phyloP scores from a whole-genome alignment of 2,888 invertebrate genomes.

The Escarpia spicata region DNA sequence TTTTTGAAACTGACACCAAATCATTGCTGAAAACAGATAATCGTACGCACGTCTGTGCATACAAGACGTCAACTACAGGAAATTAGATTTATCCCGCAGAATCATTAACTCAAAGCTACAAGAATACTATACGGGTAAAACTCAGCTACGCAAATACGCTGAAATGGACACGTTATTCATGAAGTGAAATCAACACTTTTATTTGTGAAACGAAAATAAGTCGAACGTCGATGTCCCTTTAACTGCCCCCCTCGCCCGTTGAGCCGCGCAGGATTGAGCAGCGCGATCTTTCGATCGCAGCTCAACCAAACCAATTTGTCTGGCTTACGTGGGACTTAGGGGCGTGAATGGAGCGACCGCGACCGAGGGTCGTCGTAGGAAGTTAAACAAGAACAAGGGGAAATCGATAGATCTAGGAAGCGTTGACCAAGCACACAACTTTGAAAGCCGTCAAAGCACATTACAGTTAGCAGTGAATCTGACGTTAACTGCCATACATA shows the following conservation, averaged over 20 bases:
- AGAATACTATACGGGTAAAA: neutral
- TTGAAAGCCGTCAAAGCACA: too few species aligned
- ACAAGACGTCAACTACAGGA: neutral
- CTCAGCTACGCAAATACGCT: neutral
- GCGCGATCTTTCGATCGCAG: neutral
- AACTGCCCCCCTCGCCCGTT: neutral
- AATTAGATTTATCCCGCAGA: neutral
- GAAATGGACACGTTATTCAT: neutral
- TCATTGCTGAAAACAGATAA: neutral
- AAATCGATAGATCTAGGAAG: too few species aligned
- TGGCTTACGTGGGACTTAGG: neutral
- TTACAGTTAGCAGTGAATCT: too few species aligned
- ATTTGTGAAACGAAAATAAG: slow-evolving; percentile 11
- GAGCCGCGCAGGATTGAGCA: neutral
- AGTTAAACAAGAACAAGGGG: too few species aligned
- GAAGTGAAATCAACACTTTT: neutral
- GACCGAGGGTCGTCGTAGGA: neutral
- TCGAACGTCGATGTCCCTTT: neutral
- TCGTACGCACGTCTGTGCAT: neutral
- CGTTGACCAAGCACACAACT: too few species aligned
- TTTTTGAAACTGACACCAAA: neutral
- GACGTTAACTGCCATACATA: too few species aligned
- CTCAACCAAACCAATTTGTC: neutral
- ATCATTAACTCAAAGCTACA: neutral
- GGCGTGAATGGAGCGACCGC: neutral